Evolutionary conservation across 1,140 invertebrate genomes (phyloP), one percentile per base, ranked within the genome.

Genomic region (Lysiphlebus fabarum): DNA sequence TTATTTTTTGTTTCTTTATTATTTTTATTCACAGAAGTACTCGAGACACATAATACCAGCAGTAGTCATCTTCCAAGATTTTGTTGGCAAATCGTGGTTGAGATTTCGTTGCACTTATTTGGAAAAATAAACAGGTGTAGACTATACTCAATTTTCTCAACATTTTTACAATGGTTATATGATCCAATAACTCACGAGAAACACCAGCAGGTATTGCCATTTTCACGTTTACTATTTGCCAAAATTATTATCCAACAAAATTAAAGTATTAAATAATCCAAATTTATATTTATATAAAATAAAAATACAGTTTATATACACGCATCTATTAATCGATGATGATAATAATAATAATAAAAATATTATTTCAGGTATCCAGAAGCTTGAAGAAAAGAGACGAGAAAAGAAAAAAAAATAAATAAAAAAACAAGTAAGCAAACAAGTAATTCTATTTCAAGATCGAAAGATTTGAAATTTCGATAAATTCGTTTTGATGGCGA

Each of bases 181-280:
- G 33, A 51, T 56, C 61, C 61, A 62, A 62, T 58, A 41, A 37
- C 43, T 49, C 55, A 49, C 37, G 43, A 49, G 48, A 10, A 45
- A 57, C 45, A 57, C 17, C 44, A 45, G 17, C 11, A 45, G 12
- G 44, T 8, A 40, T 40, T 7, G 38, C 38, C 38, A 7, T 40
- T 11, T 40, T 26, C 17, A 26, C 17, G 17, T 26, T 26, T 26
- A 26, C 17, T 26, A 26, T 26, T 26, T 26, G 17, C 17, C 17
- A 26, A 26, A 26, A 26, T 26, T 26, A 26, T 26, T 26, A 26
- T 26, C 17, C 17, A 4, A 26, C 17, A 26, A 26, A 26, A 26
- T 26, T 26, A 26, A 26, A 26, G 17, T 26, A 26, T 26, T 26
- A 26, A 26, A 26, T 26, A 26, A 26, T 26, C 17, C 17, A 26